Conservation (phyloP, 2,113 vertebrate species). For the Argyrosomus japonicus region DNA sequence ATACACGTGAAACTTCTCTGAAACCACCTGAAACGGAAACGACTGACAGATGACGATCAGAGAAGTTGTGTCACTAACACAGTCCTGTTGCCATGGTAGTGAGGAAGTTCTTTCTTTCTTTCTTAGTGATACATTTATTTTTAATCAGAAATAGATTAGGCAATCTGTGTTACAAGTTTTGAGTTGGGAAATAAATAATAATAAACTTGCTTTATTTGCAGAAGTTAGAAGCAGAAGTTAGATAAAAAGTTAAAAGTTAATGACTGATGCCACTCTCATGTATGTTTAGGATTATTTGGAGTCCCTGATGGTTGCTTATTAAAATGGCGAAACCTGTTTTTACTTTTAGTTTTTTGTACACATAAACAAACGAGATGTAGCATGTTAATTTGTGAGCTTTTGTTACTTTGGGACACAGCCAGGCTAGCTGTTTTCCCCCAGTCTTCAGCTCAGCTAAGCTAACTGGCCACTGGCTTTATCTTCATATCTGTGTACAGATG, state of each 20-base stretch:
- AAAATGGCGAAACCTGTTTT: background rate
- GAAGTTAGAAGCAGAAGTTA: background rate
- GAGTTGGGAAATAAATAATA: too few relatives aligned
- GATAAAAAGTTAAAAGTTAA: too few relatives aligned
- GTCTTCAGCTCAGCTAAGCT: background rate
- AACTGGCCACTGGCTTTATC: too few relatives aligned
- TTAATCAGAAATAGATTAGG: background rate
- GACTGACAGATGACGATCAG: conserved; percentile 25
- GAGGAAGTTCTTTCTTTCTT: conserved; percentile 27
- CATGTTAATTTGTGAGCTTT: background rate
- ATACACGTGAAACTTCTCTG: background rate
- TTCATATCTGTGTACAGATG: background rate
- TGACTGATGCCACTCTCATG: background rate
- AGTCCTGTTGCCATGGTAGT: conserved; percentile 9
- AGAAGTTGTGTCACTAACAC: background rate
- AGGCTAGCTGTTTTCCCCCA: background rate
- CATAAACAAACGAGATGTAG: background rate
- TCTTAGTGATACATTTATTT: background rate
- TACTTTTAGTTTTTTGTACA: background rate
- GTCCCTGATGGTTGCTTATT: background rate
- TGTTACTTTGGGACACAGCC: background rate
- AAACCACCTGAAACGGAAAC: conserved; percentile 54
- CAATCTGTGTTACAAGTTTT: too few relatives aligned
- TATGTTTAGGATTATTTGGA: background rate
- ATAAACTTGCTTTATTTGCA: background rate